Base-by-base conservation (phyloP, 2,888 invertebrate genomes). In the Malachius bipustulatus region DNA sequence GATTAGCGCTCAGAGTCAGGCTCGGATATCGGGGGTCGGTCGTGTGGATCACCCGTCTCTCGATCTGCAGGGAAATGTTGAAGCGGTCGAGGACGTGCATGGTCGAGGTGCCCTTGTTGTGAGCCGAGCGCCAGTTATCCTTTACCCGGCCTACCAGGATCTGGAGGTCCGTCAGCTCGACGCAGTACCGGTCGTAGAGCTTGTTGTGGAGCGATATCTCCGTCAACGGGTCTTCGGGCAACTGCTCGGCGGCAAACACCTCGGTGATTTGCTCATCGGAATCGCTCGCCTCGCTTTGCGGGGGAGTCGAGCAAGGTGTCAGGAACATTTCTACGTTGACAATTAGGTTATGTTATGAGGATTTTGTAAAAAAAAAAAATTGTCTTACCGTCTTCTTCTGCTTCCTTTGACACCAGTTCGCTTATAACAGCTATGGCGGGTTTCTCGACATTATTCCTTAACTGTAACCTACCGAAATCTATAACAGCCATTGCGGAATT, bases 81-180 rank as follows among this genome's bases (percentile, higher is more conserved):
- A 71, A 71, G 36, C 69, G 57, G 39, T 64, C 63, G 26, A 96
- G 66, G 15, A 94, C 73, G 54, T 94, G 93, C 47, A 91, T 66
- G 32, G 77, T 75, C 1, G 90, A 90, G 8, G 85, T 80, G 26
- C 82, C 81, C 57, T 84, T 80, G 13, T 82, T 73, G 51, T 87
- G 81, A 2, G 89, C 89, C 55, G 83, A 83, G 50, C 82, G 78
- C 84, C 89, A 90, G 61, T 87, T 84, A 56, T 93, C 91, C 43
- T 81, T 80, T 19, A 82, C 82, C 57, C 82, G 80, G 1, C 90
- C 90, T 32, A 91, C 83, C 45, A 96, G 64, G 34, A 94, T 79
- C 65, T 94, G 89, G 46, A 82, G 63, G 50, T 89, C 87, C 33
- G 80, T 82, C 46, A 90, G 66, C 56, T 85, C 82, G 31, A 90